Conservation (phyloP, 2,797 vertebrate species). For the Coreius guichenoti region DNA sequence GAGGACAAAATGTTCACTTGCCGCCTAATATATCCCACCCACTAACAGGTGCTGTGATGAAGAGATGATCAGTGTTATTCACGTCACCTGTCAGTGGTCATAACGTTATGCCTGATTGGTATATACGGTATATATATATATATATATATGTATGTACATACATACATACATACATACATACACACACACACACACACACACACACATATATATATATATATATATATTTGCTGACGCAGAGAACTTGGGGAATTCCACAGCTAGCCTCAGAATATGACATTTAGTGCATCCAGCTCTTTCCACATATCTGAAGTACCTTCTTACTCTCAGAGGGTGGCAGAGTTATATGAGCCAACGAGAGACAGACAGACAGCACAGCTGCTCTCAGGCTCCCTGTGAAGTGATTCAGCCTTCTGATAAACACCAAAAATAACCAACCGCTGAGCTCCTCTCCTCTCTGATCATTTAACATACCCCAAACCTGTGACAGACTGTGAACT, state of each 20-base stretch:
- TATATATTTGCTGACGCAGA: background rate
- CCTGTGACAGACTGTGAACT: constrained; percentile 18
- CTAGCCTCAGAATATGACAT: constrained; percentile 14
- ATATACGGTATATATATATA: too few relatives aligned
- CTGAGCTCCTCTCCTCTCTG: constrained; percentile 33
- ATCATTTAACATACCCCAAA: constrained; percentile 35
- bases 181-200: too few relatives aligned
- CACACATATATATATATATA: too few relatives aligned
- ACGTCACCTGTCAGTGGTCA: too few relatives aligned
- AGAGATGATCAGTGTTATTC: too few relatives aligned
- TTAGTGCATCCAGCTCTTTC: background rate
- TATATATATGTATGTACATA: too few relatives aligned
- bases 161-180: too few relatives aligned
- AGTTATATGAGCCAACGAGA: constrained; percentile 16
- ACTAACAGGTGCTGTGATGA: too few relatives aligned
- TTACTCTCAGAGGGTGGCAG: constrained; percentile 9
- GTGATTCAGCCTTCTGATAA: constrained; percentile 42
- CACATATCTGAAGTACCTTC: constrained; percentile 13
- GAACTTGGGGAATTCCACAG: constrained; percentile 1
- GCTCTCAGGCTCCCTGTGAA: constrained; percentile 24
- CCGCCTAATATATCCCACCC: too few relatives aligned
- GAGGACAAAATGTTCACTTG: too few relatives aligned
- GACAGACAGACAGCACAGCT: constrained; percentile 28
- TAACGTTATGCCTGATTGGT: too few relatives aligned
- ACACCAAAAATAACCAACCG: constrained; percentile 39